Base-by-base conservation (phyloP, 1,140 invertebrate species). In the Lethrus apterus region DNA sequence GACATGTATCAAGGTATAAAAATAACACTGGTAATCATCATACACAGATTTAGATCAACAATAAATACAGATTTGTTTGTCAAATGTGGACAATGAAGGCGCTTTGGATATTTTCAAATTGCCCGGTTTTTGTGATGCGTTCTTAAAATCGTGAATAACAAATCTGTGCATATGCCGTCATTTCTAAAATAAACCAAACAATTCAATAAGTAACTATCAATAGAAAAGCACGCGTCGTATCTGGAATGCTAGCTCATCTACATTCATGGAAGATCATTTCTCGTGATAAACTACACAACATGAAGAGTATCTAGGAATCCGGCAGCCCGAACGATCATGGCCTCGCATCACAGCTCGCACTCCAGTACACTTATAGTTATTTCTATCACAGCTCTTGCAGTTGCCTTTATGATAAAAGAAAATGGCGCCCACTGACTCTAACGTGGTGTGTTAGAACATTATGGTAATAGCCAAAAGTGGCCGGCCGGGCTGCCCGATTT, bases 301-400 rank as follows among this genome's bases (percentile, higher is more conserved):
- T n/a, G n/a, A 40, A 21, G 11, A 40, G n/a, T 40, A 15, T 40
- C n/a, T 40, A 4, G 11, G 24, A 20, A 24, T 24, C 36, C 13
- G 36, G 36, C 21, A 40, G 36, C 36, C 36, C 36, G 19, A 40
- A 40, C 20, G 24, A 21, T 15, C 40, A 33, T 24, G 9, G 42
- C 29, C 29, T 44, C 15, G 11, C 44, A 48, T 48, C 38, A 48
- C 46, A 48, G 46, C 23, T 48, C 23, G 17, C 46, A 48, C 30
- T 42, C 46, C 46, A 33, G 43, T 32, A 43, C 38, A 48, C 46
- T 48, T 42, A 48, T 41, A 48, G 35, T 43, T 58, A 55, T 54
- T 47, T 56, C 60, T 64, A 64, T 64, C 62, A 64, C 62, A 64
- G 62, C 61, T 64, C 60, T 63, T 59, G 51, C 59, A 56, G 52